Evolutionary conservation across 2,888 invertebrate species (phyloP), one percentile per base, ranked within the genome.

Genomic region (Nycteola revayana): DNA sequence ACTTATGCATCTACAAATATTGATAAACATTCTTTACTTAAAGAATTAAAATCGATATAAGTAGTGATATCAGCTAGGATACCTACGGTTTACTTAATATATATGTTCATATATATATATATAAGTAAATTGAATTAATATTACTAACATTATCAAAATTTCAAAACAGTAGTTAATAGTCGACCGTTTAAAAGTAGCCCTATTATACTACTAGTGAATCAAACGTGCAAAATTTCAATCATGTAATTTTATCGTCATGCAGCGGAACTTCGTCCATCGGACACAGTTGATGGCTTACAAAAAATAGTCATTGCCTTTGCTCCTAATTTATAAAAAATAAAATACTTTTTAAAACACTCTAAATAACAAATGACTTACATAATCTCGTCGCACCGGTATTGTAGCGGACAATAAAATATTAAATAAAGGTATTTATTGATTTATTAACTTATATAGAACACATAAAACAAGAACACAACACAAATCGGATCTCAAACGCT

Each of bases 341-440:
- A 60, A n/a, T n/a, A 68, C 67, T 65, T 65, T 71, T 73, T 70
- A 70, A 74, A 66, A 77, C 66, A 70, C 69, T 79, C 74, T 77
- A 74, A 67, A 65, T 65, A 73, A 71, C 70, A 75, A 77, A 67
- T 78, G 83, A 87, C 87, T 87, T 85, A 87, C 87, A 76, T 84
- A 70, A 78, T 81, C 85, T 83, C 87, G 87, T 78, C 76, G 84
- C 76, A 78, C 82, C 85, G 75, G 70, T 77, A 72, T 70, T 56
- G 79, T 73, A 67, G 80, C 80, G 64, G 68, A 74, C 72, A 78
- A 76, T 76, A 67, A 79, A 80, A 80, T 78, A 66, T 65, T 53
- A 66, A 37, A 64, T 57, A 60, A 48, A 58, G 21, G n/a, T 55
- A 51, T 54, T 47, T 43, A 25, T 39, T 44, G 33, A 23, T 40